phyloP scores from a whole-genome alignment of 2,888 invertebrate species.

The Epistrophella euchroma region DNA sequence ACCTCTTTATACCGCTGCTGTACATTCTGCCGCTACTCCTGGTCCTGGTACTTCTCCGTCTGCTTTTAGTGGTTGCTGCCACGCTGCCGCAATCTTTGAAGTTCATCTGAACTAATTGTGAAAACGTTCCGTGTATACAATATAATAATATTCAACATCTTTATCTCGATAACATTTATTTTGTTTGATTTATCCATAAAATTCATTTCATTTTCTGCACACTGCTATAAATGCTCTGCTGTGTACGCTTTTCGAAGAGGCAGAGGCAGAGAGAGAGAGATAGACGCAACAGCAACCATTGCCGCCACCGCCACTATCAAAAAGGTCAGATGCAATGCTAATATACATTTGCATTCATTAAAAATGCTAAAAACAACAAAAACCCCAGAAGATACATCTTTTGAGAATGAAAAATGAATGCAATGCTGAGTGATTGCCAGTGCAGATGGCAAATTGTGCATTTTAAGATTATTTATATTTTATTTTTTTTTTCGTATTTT shows the following conservation, averaged over 20 bases:
- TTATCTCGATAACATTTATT: slow-evolving; percentile 41
- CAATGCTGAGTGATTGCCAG: slow-evolving; percentile 46
- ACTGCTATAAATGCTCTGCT: background rate
- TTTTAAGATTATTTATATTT: slow-evolving; percentile 14
- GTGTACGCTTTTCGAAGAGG: background rate
- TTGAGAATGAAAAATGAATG: slow-evolving; percentile 44
- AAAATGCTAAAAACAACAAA: slow-evolving; percentile 29
- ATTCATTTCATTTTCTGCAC: slow-evolving; percentile 47
- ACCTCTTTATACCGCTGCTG: background rate
- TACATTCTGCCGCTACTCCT: no score
- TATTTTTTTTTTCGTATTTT: background rate
- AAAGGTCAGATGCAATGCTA: slow-evolving; percentile 57
- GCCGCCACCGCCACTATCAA: slow-evolving; percentile 34
- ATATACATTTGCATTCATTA: slow-evolving; percentile 50
- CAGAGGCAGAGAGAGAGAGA: background rate
- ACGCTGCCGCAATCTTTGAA: slow-evolving; percentile 54
- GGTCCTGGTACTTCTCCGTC: no score
- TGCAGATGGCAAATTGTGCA: slow-evolving; percentile 39
- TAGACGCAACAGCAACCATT: background rate
- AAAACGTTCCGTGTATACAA: slow-evolving; percentile 18
- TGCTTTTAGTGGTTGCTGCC: background rate
- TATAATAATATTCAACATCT: slow-evolving; percentile 35
- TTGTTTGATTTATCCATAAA: slow-evolving; percentile 65
- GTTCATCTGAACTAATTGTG: slow-evolving; percentile 57
- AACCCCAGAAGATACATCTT: slow-evolving; percentile 28